phyloP scores from a whole-genome alignment of 2,888 invertebrate species.

The Zaprionus obscuricornis region DNA sequence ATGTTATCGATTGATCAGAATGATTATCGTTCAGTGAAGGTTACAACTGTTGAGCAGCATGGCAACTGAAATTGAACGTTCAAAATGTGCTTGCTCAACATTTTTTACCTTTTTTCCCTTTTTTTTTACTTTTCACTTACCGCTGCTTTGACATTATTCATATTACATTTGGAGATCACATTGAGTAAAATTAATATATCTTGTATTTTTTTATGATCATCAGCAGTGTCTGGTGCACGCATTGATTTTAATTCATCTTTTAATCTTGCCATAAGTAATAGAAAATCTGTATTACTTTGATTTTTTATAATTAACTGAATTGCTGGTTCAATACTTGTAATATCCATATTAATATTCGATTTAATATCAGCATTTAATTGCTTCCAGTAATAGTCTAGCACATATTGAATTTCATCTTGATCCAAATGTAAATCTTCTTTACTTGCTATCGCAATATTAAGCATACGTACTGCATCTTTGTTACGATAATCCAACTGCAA shows the following conservation, averaged over 20 bases:
- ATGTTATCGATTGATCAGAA: too few species aligned
- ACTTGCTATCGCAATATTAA: slow-evolving; percentile 74
- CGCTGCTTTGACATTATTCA: slow-evolving; percentile 79
- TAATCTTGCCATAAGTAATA: slow-evolving; percentile 71
- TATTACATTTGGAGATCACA: slow-evolving; percentile 77
- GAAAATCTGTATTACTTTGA: slow-evolving; percentile 80
- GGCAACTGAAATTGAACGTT: neutral
- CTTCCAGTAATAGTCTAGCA: slow-evolving; percentile 80
- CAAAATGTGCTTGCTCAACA: neutral
- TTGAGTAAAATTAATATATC: slow-evolving; percentile 70
- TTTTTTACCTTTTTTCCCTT: neutral
- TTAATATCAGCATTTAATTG: slow-evolving; percentile 75
- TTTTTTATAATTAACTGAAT: slow-evolving; percentile 78
- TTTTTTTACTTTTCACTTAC: slow-evolving; percentile 58
- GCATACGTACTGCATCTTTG: slow-evolving; percentile 73
- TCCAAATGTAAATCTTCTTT: slow-evolving; percentile 77
- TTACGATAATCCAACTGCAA: slow-evolving; percentile 79
- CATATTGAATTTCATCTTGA: slow-evolving; percentile 81
- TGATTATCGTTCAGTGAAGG: too few species aligned
- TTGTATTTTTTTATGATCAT: slow-evolving; percentile 42
- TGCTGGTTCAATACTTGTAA: slow-evolving; percentile 65
- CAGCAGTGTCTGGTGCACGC: slow-evolving; percentile 35
- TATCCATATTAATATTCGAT: slow-evolving; percentile 25
- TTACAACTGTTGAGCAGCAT: too few species aligned
- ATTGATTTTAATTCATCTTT: too few species aligned